Evolutionary conservation across 1,140 invertebrate species (phyloP).

Genomic region (Polypedilum pembai): DNA sequence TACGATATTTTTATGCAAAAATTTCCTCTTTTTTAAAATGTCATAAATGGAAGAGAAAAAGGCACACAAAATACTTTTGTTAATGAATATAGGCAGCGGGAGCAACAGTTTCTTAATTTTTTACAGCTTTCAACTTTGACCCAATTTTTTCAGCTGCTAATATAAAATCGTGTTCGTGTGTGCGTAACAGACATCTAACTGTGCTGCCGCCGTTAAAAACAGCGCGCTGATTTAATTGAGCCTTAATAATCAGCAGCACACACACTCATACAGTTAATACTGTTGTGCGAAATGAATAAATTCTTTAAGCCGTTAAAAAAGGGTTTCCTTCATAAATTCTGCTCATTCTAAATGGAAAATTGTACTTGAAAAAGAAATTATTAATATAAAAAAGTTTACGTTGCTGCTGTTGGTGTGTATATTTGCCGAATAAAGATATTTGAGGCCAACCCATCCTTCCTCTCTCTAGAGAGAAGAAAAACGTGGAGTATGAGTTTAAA

Average conservation of each 20-base stretch:
- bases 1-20: background rate
- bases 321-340: constrained; percentile 23
- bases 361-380: background rate
- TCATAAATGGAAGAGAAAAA: too few species aligned
- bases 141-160: background rate
- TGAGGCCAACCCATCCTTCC: background rate
- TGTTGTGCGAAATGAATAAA: background rate
- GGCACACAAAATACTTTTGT: too few species aligned
- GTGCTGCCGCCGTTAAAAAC: background rate
- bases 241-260: background rate
- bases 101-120: constrained; percentile 10
- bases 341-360: background rate
- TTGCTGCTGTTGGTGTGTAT: background rate
- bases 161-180: too few species aligned
- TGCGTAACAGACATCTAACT: background rate
- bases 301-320: constrained; percentile 21
- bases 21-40: too few species aligned
- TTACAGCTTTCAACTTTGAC: background rate
- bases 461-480: too few species aligned
- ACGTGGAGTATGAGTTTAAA: too few species aligned
- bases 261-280: background rate
- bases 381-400: constrained; percentile 7
- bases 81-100: too few species aligned
- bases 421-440: background rate
- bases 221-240: constrained; percentile 25